Conservation (phyloP, 2,113 vertebrate species). For the Cephalopholis sonnerati region DNA sequence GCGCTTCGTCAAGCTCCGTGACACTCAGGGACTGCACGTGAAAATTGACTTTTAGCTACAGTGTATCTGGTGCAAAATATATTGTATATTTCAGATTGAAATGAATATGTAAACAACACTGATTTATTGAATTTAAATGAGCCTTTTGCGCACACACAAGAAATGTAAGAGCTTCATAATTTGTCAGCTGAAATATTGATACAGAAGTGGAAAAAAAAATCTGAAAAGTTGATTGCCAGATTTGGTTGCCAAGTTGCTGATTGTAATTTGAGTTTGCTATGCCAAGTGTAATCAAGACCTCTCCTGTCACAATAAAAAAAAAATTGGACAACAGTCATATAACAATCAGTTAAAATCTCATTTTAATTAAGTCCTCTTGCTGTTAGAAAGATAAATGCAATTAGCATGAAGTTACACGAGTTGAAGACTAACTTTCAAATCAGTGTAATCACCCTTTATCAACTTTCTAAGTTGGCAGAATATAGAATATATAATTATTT, state of each 20-base stretch:
- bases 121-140: conserved; percentile 8
- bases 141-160: not conserved
- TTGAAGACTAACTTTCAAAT: conserved; percentile 1
- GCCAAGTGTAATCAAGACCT: conserved; percentile 42
- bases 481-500: not conserved
- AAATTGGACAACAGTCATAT: conserved; percentile 24
- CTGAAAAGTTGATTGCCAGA: not conserved
- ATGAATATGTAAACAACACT: conserved; percentile 23
- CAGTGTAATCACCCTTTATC: conserved; percentile 2
- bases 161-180: not conserved
- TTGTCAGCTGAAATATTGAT: conserved; percentile 21
- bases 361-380: conserved; percentile 37
- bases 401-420: conserved; percentile 24
- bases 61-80: conserved; percentile 6
- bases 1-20: not conserved
- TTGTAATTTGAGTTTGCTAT: conserved; percentile 44
- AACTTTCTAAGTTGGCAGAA: not conserved
- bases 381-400: conserved; percentile 29
- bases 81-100: not conserved
- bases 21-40: conserved; percentile 16
- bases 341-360: conserved; percentile 30
- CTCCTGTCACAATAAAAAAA: conserved; percentile 32
- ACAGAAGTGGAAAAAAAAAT: not conserved
- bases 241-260: conserved; percentile 38
- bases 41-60: conserved; percentile 13